Conservation (phyloP, 2,888 invertebrate species). For the Reticulitermes lucifugus region DNA sequence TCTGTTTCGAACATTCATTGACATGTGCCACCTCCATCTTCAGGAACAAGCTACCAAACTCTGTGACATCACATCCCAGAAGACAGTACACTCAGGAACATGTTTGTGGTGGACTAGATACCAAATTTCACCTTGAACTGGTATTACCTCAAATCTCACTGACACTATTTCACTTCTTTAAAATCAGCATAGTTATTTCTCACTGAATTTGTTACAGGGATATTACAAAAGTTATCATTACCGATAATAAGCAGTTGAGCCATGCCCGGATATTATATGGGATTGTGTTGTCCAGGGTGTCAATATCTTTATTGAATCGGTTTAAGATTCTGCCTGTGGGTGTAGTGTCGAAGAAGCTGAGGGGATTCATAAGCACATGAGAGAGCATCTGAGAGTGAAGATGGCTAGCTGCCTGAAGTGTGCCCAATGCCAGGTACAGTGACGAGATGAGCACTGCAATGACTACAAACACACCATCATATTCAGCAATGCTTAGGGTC, state of each 20-base stretch:
- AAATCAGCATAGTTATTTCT: too few species aligned
- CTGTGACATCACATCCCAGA: too few species aligned
- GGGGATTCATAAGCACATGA: constrained; percentile 59
- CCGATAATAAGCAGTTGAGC: constrained; percentile 64
- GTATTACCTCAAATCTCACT: too few species aligned
- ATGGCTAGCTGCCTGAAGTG: constrained; percentile 56
- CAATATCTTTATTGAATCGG: constrained; percentile 63
- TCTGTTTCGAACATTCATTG: too few species aligned
- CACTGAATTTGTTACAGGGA: too few species aligned
- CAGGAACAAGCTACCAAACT: too few species aligned
- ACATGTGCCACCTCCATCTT: too few species aligned
- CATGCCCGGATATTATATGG: constrained; percentile 60
- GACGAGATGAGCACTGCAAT: constrained; percentile 59
- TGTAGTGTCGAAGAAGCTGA: constrained; percentile 63
- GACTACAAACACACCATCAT: constrained; percentile 57
- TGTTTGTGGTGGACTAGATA: too few species aligned
- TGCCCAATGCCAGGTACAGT: constrained; percentile 63
- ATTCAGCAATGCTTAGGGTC: neutral
- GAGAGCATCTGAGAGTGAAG: constrained; percentile 58
- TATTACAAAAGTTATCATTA: constrained; percentile 56
- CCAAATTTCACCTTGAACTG: too few species aligned
- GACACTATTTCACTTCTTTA: too few species aligned
- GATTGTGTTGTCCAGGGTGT: constrained; percentile 60
- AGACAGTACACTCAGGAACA: too few species aligned
- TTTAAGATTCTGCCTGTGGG: constrained; percentile 63